These are phyloP conservation scores for Dicerorhinus sumatrensis DNA, from an alignment of 2,113 vertebrate genomes.

Conservation along the genomic window DNA sequence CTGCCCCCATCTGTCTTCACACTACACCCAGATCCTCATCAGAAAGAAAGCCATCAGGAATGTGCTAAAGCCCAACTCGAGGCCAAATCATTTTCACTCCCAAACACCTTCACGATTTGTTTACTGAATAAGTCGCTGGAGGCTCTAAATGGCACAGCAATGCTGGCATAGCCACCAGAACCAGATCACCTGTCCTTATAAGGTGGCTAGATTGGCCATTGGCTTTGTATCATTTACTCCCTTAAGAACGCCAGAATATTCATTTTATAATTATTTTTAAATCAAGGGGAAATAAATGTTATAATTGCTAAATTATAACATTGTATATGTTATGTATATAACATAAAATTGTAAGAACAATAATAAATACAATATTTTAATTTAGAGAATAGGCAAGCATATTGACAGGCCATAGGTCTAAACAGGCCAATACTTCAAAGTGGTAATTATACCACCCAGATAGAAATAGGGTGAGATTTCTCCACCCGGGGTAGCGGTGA, in stretches of 20 bases:
- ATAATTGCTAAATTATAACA: not conserved
- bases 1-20: not conserved
- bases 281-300: not conserved
- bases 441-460: not conserved
- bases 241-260: not conserved
- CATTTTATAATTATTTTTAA: not conserved
- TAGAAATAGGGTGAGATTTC: not conserved
- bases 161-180: fast-evolving
- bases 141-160: not conserved
- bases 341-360: not conserved
- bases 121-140: not conserved
- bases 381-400: not conserved
- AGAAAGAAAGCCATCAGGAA: not conserved
- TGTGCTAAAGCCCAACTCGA: not conserved
- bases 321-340: too few species aligned
- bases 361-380: not conserved
- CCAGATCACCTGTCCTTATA: not conserved
- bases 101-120: not conserved
- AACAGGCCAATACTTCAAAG: not conserved
- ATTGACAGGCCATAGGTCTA: too few species aligned
- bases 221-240: not conserved
- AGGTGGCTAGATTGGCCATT: fast-evolving
- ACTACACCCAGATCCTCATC: not conserved
- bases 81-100: not conserved
- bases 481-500: not conserved